Evolutionary conservation across 2,888 invertebrate species (phyloP).

Genomic region (Ornithoptera alexandrae): DNA sequence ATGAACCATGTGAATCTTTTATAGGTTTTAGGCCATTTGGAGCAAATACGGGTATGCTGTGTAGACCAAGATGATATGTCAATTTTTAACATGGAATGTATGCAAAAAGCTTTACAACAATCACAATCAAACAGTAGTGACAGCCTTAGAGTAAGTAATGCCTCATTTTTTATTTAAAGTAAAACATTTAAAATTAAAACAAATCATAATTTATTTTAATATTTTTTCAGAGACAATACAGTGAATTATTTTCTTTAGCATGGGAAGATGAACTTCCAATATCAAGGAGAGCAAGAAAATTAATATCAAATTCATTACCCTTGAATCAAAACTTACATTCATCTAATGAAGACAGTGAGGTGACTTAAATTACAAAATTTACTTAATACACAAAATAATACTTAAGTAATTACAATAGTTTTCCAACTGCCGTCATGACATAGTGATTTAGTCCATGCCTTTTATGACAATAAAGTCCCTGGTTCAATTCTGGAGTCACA

Average conservation of each 20-base stretch:
- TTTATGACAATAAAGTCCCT: too few relatives aligned
- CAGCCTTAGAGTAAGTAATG: constrained; percentile 83
- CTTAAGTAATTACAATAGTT: too few relatives aligned
- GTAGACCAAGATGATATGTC: constrained; percentile 84
- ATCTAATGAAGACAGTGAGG: constrained; percentile 91
- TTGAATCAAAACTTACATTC: constrained; percentile 81
- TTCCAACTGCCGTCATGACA: too few relatives aligned
- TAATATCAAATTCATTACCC: constrained; percentile 79
- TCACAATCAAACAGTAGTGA: constrained; percentile 94
- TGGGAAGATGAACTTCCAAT: constrained; percentile 91
- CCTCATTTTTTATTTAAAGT: not conserved
- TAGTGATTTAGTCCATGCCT: too few relatives aligned
- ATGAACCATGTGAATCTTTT: constrained; percentile 27
- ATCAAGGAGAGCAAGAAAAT: constrained; percentile 82
- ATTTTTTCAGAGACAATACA: constrained; percentile 87
- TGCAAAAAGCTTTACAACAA: constrained; percentile 94
- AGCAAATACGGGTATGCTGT: constrained; percentile 90
- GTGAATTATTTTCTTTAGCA: constrained; percentile 92
- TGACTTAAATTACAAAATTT: constrained; percentile 34
- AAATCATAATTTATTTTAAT: constrained; percentile 14
- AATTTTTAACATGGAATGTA: constrained; percentile 92
- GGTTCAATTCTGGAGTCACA: too few relatives aligned
- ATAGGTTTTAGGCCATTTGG: constrained; percentile 93
- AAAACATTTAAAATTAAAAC: not conserved
- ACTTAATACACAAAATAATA: not conserved